Conservation (phyloP, 2,113 vertebrate genomes). For the Sebastes schlegelii region DNA sequence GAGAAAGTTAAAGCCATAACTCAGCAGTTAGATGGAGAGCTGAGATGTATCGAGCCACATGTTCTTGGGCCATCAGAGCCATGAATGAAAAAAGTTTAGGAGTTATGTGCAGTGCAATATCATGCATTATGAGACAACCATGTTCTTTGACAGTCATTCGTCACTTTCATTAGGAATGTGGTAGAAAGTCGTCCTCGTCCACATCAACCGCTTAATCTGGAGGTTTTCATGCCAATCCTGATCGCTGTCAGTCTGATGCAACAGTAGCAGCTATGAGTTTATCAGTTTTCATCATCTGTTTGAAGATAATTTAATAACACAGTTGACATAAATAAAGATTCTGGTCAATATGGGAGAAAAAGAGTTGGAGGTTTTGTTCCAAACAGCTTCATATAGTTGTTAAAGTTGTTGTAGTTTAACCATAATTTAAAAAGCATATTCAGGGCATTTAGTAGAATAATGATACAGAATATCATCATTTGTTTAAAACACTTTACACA, state of each 20-base stretch:
- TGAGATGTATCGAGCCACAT: neutral
- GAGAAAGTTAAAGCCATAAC: conserved; percentile 52
- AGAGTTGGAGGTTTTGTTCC: neutral
- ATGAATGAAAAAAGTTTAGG: neutral
- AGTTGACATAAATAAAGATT: neutral
- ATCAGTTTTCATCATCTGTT: too few relatives aligned
- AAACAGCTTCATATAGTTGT: neutral
- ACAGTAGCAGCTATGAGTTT: neutral
- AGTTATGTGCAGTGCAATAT: neutral
- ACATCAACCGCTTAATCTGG: too few relatives aligned
- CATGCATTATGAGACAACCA: neutral
- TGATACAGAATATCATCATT: neutral
- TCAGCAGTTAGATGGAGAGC: conserved; percentile 23
- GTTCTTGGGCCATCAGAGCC: neutral
- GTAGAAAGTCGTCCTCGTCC: neutral
- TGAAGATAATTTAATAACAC: neutral
- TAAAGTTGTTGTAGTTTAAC: too few relatives aligned
- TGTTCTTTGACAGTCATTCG: neutral
- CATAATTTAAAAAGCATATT: neutral
- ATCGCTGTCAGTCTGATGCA: neutral
- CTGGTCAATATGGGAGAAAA: neutral
- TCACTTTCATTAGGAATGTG: neutral
- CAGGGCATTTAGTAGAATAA: neutral
- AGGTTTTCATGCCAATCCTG: neutral
- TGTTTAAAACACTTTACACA: neutral